These are phyloP conservation scores for Papilio elwesi DNA, from an alignment of 2,888 invertebrate genomes.

Conservation along the genomic window DNA sequence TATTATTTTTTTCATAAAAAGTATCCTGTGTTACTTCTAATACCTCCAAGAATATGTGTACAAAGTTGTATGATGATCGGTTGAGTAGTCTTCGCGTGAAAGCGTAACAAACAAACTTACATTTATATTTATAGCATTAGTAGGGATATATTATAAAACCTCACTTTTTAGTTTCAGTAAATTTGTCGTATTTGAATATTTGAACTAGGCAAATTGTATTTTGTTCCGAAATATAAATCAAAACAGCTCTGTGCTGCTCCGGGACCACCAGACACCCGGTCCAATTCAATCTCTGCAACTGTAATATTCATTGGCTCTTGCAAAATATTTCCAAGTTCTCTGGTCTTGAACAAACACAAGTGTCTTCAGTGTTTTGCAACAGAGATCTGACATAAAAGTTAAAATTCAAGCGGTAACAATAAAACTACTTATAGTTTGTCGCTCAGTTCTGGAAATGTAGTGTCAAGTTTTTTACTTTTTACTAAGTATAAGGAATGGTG, in stretches of 20 bases:
- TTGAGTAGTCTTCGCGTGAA: too few species aligned
- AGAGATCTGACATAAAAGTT: not conserved
- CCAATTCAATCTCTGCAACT: conserved; percentile 1
- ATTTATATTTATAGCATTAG: too few species aligned
- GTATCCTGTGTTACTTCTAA: too few species aligned
- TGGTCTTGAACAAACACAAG: not conserved
- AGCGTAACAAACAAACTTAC: too few species aligned
- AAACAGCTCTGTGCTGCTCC: too few species aligned
- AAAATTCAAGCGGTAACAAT: not conserved
- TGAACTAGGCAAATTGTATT: conserved; percentile 1
- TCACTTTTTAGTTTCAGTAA: not conserved
- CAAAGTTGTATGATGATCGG: too few species aligned
- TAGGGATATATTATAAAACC: not conserved
- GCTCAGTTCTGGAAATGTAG: too few species aligned
- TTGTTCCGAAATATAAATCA: not conserved
- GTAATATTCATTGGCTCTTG: conserved; percentile 14
- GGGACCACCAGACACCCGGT: not conserved
- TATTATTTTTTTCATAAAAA: too few species aligned
- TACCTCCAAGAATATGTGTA: too few species aligned
- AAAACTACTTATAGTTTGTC: too few species aligned
- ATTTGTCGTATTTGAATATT: not conserved
- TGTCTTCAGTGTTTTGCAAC: not conserved
- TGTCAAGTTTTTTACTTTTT: too few species aligned
- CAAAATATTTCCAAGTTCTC: not conserved
- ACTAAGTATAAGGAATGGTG: too few species aligned